Evolutionary conservation across 2,113 vertebrate species (phyloP), one percentile per base, ranked within the genome.

Genomic region (Microtus oregoni): DNA sequence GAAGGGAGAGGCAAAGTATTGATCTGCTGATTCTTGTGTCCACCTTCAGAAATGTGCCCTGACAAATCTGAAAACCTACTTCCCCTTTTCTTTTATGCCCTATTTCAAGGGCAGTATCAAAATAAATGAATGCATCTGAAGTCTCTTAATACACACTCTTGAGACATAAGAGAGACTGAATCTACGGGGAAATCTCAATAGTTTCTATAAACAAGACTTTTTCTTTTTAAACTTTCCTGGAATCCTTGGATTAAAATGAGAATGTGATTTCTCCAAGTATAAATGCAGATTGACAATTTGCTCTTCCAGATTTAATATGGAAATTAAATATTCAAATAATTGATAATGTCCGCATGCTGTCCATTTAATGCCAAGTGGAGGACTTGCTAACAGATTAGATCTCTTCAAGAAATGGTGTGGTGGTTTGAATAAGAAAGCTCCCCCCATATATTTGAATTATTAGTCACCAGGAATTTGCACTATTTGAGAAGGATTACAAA

Each of bases 11-110:
- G 35, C 13, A n/a, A 4, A 76, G 19, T 19, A 17, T 50, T 89
- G 32, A 90, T 93, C 41, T 93, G 32, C 6, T 72, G n/a, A 17
- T 38, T 24, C 73, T 65, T 28, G 14, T 61, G 35, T 73, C 14
- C 78, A 7, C 78, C 28, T 83, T 89, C 24, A 86, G n/a, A 93
- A 63, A 78, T 50, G 20, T 70, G 20, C 73, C 30, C 52, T n/a
- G 22, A n/a, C 22, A 96, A 86, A 90, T 73, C 19, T 41, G 55
- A 55, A 96, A 95, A 38, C 67, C 65, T n/a, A 17, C n/a, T 65
- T 92, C 30, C 47, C 44, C 58, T 2, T 44, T 93, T 78, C 63
- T 35, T 90, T 61, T 75, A 68, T 44, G 14, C 24, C 41, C 47
- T 63, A 82, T 81, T 30, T 82, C 44, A 79, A 91, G 65, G 67